These are phyloP conservation scores for Xanthia icteritia DNA, from an alignment of 2,888 invertebrate genomes.

Conservation along the genomic window DNA sequence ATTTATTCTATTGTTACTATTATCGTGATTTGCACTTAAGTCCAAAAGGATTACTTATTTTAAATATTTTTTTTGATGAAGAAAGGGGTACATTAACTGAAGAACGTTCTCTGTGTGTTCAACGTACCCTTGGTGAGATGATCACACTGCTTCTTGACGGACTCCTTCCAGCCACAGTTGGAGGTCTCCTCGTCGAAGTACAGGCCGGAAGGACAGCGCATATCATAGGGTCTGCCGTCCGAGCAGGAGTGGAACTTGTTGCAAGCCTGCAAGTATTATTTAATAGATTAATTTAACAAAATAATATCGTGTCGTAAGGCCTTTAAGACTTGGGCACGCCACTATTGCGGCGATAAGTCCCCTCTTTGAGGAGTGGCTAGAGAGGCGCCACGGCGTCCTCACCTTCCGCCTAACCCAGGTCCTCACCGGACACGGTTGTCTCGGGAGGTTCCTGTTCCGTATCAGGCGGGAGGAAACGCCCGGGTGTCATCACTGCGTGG, in stretches of 20 bases:
- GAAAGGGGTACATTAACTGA: neutral
- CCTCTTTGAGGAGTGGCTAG: too few species aligned
- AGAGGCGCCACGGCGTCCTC: too few species aligned
- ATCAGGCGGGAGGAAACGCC: too few species aligned
- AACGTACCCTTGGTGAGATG: conserved; percentile 83
- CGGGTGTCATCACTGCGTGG: too few species aligned
- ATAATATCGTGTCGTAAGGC: too few species aligned
- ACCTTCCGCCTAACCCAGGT: too few species aligned
- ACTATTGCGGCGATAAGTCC: too few species aligned
- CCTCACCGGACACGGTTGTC: too few species aligned
- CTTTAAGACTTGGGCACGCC: too few species aligned
- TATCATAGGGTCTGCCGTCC: conserved; percentile 92
- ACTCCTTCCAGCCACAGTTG: conserved; percentile 94
- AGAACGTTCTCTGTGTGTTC: neutral
- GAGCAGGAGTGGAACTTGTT: conserved; percentile 95
- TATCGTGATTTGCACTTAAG: neutral
- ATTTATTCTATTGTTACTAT: neutral
- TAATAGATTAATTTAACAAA: too few species aligned
- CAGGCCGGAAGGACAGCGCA: conserved; percentile 93
- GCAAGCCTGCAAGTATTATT: conserved; percentile 85
- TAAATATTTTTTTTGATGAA: neutral
- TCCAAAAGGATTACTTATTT: neutral
- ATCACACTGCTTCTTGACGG: conserved; percentile 87
- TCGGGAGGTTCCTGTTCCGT: too few species aligned
- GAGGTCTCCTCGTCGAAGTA: conserved; percentile 93